phyloP scores from a whole-genome alignment of 1,140 invertebrate species.

The Leguminivora glycinivorella region DNA sequence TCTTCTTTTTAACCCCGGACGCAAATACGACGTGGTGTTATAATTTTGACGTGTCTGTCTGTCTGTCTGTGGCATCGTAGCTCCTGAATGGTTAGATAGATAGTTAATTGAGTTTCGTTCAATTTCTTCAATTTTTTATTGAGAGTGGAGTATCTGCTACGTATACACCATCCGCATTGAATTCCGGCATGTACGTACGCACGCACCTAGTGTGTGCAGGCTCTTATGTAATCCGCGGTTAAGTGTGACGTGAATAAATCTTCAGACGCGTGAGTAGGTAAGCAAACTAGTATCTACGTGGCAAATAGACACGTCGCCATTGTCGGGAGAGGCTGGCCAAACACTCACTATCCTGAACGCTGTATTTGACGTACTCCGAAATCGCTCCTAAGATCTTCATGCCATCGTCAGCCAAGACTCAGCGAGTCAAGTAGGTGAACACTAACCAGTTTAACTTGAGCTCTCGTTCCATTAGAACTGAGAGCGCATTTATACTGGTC shows the following conservation, averaged over 20 bases:
- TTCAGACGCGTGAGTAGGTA: constrained; percentile 35
- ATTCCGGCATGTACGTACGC: neutral
- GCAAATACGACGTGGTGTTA: too few relatives aligned
- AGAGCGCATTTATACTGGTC: too few relatives aligned
- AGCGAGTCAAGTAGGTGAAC: neutral
- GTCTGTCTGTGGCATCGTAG: too few relatives aligned
- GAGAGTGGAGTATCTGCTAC: neutral
- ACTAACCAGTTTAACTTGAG: neutral
- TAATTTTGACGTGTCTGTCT: too few relatives aligned
- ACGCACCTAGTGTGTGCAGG: neutral
- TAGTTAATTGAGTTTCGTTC: too few relatives aligned
- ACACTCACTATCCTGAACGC: constrained; percentile 37
- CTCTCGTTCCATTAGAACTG: neutral
- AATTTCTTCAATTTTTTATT: neutral
- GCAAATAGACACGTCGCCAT: constrained; percentile 42
- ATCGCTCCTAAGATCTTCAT: constrained; percentile 31
- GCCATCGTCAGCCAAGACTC: neutral
- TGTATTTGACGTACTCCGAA: constrained; percentile 46
- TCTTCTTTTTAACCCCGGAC: too few relatives aligned
- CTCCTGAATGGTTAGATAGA: too few relatives aligned
- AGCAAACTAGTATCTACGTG: constrained; percentile 35
- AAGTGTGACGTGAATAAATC: constrained; percentile 27
- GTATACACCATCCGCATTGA: neutral
- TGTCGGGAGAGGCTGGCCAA: constrained; percentile 45
- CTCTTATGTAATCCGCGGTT: constrained; percentile 14